Evolutionary conservation across 92 coral and sea anemone species (phyloP), one percentile per base, ranked within the genome.

Genomic region (Anthopleura xanthogrammica): DNA sequence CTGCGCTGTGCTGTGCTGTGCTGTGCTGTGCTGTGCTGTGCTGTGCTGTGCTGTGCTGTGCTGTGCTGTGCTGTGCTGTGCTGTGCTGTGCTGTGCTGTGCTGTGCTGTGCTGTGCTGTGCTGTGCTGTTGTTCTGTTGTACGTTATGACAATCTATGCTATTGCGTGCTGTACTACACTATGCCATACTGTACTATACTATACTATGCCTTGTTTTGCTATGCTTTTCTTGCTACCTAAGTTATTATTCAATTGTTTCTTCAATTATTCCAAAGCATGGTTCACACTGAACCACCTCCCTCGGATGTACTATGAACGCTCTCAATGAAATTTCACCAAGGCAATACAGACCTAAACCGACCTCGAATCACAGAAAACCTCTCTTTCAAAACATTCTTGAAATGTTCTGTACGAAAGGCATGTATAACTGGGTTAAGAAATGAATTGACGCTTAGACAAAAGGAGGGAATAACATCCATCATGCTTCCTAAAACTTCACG

Each of bases 381-480:
- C 29, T 20, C 72, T 64, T 64, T 64, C 72, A 22, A 17, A 29
- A 20, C 72, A n/a, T 64, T n/a, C 72, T 64, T 64, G 36, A 64
- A 64, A 4, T 2, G 23, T 19, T 64, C 72, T 20, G 24, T 64
- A 5, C 72, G 72, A 64, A 64, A 64, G 36, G 72, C 72, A 23
- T 64, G 72, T 64, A 64, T 20, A 64, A 77, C 29, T 16, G 80
- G 80, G 46, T 77, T 77, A 5, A 77, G 36, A n/a, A 57, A 77
- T 1, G 80, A 77, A 56, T 77, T 77, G 2, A 77, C 1, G 42
- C 80, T 77, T 58, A 77, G 12, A 39, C 60, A 77, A 14, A 77
- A 50, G 7, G 60, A 16, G 1, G 80, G n/a, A 12, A 77, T 7
- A 17, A 77, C 39, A 77, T 48, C 42, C 5, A 42, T 16, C 13